Conservation (phyloP, 1,140 invertebrate genomes). For the Glossosoma conforme region DNA sequence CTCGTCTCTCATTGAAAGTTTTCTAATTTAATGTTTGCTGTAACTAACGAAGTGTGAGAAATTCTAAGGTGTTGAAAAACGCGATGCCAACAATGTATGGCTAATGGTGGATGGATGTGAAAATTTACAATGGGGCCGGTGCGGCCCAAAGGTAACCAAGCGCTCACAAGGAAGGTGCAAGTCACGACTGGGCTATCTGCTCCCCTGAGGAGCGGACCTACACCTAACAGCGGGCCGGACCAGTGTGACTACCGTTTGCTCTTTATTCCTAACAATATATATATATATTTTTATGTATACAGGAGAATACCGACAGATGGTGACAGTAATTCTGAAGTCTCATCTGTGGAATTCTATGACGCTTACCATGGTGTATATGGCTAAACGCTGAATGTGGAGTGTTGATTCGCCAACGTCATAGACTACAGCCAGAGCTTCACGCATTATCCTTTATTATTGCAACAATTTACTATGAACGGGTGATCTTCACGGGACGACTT, state of each 20-base stretch:
- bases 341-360: no score
- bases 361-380: no score
- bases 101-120: constrained; percentile 38
- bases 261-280: no score
- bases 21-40: constrained; percentile 34
- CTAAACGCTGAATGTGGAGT: no score
- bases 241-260: constrained; percentile 14
- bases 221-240: constrained; percentile 17
- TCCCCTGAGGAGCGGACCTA: constrained; percentile 24
- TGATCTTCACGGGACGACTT: no score
- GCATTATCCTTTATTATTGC: no score
- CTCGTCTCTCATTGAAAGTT: constrained; percentile 15
- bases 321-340: no score
- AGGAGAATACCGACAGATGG: no score
- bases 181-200: constrained; percentile 28
- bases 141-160: constrained; percentile 13
- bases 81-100: constrained; percentile 28
- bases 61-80: constrained; percentile 33
- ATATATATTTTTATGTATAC: no score
- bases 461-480: no score
- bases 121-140: constrained; percentile 31
- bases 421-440: no score
- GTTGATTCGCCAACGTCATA: no score
- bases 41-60: constrained; percentile 39
- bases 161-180: constrained; percentile 19